Conservation (phyloP, 2,888 invertebrate genomes). For the Cabera pusaria region DNA sequence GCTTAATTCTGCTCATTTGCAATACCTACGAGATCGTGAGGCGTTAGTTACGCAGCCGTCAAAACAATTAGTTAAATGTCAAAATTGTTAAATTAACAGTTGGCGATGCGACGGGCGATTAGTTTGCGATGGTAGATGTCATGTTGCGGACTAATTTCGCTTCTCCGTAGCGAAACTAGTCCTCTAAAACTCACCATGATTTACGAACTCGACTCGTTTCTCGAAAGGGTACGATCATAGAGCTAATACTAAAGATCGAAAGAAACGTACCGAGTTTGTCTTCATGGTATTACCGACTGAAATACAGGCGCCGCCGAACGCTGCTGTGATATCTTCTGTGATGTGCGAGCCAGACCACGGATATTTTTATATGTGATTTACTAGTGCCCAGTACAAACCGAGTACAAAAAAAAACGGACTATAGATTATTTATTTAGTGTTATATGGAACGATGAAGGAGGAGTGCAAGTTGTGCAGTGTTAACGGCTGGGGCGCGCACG, state of each 20-base stretch:
- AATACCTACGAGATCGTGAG: constrained; percentile 16
- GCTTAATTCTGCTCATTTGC: constrained; percentile 1
- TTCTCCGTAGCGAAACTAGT: constrained; percentile 38
- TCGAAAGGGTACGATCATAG: constrained; percentile 22
- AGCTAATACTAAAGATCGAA: constrained; percentile 22
- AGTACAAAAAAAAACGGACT: constrained; percentile 81
- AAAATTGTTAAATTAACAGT: constrained; percentile 38
- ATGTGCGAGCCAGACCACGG: constrained; percentile 74
- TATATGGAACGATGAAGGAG: constrained; percentile 69
- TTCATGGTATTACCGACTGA: constrained; percentile 35
- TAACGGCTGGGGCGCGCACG: constrained; percentile 68
- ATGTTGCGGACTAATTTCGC: constrained; percentile 41
- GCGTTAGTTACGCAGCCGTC: constrained; percentile 26
- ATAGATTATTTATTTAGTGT: constrained; percentile 52
- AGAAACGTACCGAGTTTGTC: constrained; percentile 30
- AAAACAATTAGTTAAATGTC: constrained; percentile 38
- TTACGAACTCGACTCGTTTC: constrained; percentile 32
- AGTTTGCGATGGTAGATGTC: constrained; percentile 49
- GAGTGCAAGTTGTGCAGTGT: constrained; percentile 79
- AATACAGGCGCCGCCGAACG: constrained; percentile 65
- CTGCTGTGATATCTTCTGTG: constrained; percentile 81
- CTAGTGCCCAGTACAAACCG: constrained; percentile 82
- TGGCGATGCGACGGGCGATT: constrained; percentile 45
- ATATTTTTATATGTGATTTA: constrained; percentile 84
- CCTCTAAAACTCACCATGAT: constrained; percentile 27